These are phyloP conservation scores for Campaea margaritaria DNA, from an alignment of 2,888 invertebrate species.

Conservation along the genomic window DNA sequence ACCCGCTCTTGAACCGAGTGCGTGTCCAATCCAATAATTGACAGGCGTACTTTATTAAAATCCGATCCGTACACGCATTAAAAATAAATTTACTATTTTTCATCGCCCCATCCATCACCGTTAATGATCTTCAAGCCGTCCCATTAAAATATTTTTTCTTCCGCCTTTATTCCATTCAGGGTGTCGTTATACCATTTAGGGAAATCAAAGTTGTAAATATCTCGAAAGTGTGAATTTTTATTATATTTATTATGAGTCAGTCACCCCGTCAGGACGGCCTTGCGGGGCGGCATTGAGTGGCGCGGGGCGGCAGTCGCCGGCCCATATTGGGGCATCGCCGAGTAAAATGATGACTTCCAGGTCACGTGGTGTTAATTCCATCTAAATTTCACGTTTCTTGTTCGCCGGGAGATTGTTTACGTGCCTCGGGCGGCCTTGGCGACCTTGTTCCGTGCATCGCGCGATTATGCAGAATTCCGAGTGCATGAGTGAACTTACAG, in stretches of 20 bases:
- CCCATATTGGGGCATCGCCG: constrained; percentile 55
- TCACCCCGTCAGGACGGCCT: constrained; percentile 58
- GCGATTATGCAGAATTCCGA: constrained; percentile 21
- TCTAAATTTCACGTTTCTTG: constrained; percentile 55
- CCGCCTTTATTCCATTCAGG: constrained; percentile 61
- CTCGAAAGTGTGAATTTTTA: constrained; percentile 68
- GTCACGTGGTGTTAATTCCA: constrained; percentile 62
- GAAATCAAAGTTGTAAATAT: constrained; percentile 68
- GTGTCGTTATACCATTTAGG: constrained; percentile 54
- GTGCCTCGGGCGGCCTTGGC: constrained; percentile 28
- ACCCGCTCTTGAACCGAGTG: constrained; percentile 22
- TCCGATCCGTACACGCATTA: constrained; percentile 36
- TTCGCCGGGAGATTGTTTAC: constrained; percentile 42
- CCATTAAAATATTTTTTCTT: constrained; percentile 53
- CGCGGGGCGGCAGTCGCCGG: constrained; percentile 56
- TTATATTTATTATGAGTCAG: constrained; percentile 60
- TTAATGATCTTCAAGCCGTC: constrained; percentile 40
- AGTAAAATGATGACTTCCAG: constrained; percentile 53
- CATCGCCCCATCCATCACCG: constrained; percentile 52
- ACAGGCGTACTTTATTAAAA: constrained; percentile 35
- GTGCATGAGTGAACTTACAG: constrained; percentile 1
- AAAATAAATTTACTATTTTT: constrained; percentile 41
- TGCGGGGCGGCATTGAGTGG: constrained; percentile 53
- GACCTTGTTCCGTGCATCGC: constrained; percentile 28
- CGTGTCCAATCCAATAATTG: constrained; percentile 39